Evolutionary conservation across 1,140 invertebrate species (phyloP), one percentile per base, ranked within the genome.

Genomic region (Saccostrea cuccullata): DNA sequence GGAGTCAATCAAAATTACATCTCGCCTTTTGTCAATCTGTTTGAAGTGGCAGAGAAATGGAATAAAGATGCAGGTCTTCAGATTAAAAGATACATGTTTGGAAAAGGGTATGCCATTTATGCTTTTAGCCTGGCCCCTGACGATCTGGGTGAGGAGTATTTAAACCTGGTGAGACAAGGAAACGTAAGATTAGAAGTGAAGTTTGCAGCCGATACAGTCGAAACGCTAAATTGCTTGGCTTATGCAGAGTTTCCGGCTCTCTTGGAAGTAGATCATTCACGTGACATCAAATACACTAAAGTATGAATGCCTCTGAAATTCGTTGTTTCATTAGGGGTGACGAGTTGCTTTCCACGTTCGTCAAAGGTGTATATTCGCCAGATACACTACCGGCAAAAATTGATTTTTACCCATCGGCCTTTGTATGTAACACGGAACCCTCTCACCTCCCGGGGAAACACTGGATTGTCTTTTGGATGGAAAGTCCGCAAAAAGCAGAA

Each of bases 151-250:
- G 86, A 83, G 17, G 86, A 87, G 36, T 87, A 84, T 87, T 58
- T 87, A 64, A 87, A 87, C 36, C 73, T 87, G 26, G 73, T 82
- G 13, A 15, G 86, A 82, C 86, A 83, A 30, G 86, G 86, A 30
- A 87, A 64, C 47, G 82, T 87, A 58, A 89, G 88, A 89, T 67
- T 89, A 13, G 82, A 89, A 84, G 70, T 89, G 56, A 89, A 84
- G 36, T 89, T 89, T 40, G 77, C 67, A 20, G 83, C 84, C 8
- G 47, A 20, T 40, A 67, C 77, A 58, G 64, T 85, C 55, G 86
- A 89, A 58, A 77, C 85, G 0, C 20, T 88, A 6, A 88, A 85
- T 36, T 86, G 84, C 56, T 26, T 88, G 20, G 87, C 87, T 85
- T 85, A 60, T 15, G 88, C 17, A 67, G 82, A 83, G 83, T 89